phyloP scores from a whole-genome alignment of 2,797 vertebrate genomes.

The Eospalax fontanierii region DNA sequence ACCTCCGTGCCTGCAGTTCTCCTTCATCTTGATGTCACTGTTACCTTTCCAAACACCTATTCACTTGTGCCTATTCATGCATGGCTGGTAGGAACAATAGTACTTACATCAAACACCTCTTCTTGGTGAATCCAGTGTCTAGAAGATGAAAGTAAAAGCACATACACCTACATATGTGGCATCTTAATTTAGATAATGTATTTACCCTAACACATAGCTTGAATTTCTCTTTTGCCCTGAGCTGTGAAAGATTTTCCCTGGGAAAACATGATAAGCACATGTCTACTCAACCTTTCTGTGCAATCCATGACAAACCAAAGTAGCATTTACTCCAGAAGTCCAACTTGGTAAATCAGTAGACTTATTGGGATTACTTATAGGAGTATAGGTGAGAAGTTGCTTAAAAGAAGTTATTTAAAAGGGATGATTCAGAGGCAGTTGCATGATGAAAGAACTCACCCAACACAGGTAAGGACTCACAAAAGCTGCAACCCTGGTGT shows the following conservation, averaged over 20 bases:
- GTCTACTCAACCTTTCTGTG: not conserved
- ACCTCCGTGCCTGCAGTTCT: too few species aligned
- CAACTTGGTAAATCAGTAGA: not conserved
- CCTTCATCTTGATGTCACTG: not conserved
- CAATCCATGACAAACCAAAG: not conserved
- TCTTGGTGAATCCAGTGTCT: not conserved
- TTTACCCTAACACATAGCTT: not conserved
- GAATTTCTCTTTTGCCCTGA: not conserved
- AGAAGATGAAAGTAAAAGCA: not conserved
- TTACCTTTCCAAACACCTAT: not conserved
- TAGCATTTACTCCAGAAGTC: not conserved
- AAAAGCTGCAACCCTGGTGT: not conserved
- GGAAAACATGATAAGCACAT: not conserved
- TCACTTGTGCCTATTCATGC: not conserved
- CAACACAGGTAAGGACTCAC: not conserved
- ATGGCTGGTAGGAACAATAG: not conserved
- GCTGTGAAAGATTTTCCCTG: too few species aligned
- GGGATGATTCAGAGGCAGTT: not conserved
- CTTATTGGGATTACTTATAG: not conserved
- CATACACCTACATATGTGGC: accelerated
- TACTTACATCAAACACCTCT: not conserved
- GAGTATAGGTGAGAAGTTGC: not conserved
- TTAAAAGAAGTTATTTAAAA: too few species aligned
- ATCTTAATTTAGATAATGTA: not conserved
- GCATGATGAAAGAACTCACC: not conserved